Conservation (phyloP, 2,797 vertebrate species). For the Gymnothorax reevesii region DNA sequence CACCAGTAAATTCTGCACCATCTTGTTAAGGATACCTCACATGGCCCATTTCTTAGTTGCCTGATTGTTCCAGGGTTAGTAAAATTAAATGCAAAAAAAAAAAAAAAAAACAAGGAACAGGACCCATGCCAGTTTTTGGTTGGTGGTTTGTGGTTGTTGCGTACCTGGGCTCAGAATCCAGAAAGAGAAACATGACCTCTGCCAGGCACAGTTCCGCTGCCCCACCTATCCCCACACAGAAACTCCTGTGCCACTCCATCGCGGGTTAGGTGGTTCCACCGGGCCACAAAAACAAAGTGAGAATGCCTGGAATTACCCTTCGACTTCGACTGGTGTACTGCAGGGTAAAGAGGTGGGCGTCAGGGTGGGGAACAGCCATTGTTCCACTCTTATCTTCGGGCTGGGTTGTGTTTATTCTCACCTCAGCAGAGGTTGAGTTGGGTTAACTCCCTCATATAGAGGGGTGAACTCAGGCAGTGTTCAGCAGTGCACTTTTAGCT, state of each 20-base stretch:
- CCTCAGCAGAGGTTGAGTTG: background rate
- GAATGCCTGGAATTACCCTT: background rate
- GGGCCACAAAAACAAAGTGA: background rate
- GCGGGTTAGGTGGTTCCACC: background rate
- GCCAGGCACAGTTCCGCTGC: background rate
- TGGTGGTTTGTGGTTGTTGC: background rate
- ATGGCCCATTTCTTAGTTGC: background rate
- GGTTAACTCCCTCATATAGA: background rate
- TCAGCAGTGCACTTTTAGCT: background rate
- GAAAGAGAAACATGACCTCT: background rate
- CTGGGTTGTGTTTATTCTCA: background rate
- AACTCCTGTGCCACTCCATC: background rate
- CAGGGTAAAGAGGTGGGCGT: background rate
- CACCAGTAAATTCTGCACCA: background rate
- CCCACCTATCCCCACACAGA: background rate
- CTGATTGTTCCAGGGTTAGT: background rate
- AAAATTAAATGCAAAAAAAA: background rate
- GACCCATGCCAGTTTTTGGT: background rate
- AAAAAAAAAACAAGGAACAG: background rate
- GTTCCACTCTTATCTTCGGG: slow-evolving; percentile 2
- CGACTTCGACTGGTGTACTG: background rate
- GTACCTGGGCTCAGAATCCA: background rate
- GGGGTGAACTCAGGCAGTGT: background rate
- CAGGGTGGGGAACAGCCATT: slow-evolving; percentile 1
- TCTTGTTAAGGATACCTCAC: background rate